phyloP scores from a whole-genome alignment of 2,797 vertebrate genomes.

The Pantherophis alleghaniensis region DNA sequence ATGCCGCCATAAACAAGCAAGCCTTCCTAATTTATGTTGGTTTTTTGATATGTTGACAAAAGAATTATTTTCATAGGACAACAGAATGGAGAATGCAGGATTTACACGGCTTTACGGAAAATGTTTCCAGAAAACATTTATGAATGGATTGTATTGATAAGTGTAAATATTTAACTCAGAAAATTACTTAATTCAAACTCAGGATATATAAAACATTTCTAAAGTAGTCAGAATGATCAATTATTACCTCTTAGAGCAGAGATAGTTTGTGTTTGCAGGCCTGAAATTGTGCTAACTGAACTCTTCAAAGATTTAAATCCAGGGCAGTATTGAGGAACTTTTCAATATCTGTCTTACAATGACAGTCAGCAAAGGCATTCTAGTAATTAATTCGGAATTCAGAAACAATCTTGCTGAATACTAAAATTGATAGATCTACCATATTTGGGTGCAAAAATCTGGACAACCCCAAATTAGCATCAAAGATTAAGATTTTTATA shows the following conservation, averaged over 20 bases:
- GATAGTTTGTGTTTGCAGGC: background rate
- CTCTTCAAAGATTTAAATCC: background rate
- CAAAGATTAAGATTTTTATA: background rate
- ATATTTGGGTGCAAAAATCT: background rate
- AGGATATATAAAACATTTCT: background rate
- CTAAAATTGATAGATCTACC: background rate
- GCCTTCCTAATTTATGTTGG: background rate
- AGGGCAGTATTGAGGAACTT: background rate
- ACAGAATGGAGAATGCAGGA: background rate
- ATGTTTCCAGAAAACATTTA: background rate
- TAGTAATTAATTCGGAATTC: background rate
- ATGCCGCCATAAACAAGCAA: background rate
- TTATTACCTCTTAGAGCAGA: background rate
- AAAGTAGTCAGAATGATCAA: background rate
- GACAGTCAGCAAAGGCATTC: background rate
- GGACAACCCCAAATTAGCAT: background rate
- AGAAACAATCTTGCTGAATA: background rate
- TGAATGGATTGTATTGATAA: background rate
- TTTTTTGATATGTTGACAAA: background rate
- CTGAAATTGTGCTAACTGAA: background rate
- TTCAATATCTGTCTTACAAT: background rate
- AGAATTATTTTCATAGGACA: conserved; percentile 8
- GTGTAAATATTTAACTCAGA: background rate
- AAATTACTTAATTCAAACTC: background rate
- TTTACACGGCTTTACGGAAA: background rate